A percentile compares a stretch with the other conserved stretches of the same genome.
phyloP scores from a whole-genome alignment of 2,113 vertebrate genomes.

The Variabilichromis moorii region DNA sequence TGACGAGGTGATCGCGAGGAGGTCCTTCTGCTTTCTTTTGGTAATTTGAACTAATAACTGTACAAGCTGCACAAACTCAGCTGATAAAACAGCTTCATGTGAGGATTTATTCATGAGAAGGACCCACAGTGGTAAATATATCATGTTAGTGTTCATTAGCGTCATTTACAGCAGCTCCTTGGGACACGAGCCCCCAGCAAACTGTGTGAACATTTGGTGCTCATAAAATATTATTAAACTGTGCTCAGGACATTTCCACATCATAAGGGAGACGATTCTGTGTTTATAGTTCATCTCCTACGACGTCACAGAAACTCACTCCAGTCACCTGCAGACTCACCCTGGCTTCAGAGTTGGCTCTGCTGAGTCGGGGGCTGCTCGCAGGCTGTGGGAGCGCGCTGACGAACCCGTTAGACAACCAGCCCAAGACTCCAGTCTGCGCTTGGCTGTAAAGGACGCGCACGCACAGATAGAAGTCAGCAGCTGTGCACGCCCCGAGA shows the following conservation, averaged over 20 bases:
- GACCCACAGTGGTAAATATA: accelerated
- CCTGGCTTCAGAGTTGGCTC: constrained; percentile 28
- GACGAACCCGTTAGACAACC: constrained; percentile 69
- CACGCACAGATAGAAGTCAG: not conserved
- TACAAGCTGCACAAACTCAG: not conserved
- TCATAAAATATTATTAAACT: not conserved
- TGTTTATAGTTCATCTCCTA: not conserved
- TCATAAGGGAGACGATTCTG: not conserved
- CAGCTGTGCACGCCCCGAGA: not conserved
- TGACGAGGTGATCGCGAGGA: accelerated
- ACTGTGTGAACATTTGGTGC: not conserved
- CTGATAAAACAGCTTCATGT: not conserved
- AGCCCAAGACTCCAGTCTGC: constrained; percentile 64
- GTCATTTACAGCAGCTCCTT: not conserved
- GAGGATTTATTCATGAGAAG: not conserved
- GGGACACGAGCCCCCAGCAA: not conserved
- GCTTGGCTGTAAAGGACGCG: constrained; percentile 22
- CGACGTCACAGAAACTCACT: not conserved
- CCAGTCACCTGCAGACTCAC: not conserved
- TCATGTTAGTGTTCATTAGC: accelerated
- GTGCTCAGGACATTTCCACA: not conserved
- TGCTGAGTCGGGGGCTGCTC: constrained; percentile 20
- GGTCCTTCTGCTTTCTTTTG: not conserved
- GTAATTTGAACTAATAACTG: not conserved
- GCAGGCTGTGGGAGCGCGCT: constrained; percentile 65